Evolutionary conservation across 2,113 vertebrate species (phyloP), one percentile per base, ranked within the genome.

Genomic region (Pluvialis apricaria): DNA sequence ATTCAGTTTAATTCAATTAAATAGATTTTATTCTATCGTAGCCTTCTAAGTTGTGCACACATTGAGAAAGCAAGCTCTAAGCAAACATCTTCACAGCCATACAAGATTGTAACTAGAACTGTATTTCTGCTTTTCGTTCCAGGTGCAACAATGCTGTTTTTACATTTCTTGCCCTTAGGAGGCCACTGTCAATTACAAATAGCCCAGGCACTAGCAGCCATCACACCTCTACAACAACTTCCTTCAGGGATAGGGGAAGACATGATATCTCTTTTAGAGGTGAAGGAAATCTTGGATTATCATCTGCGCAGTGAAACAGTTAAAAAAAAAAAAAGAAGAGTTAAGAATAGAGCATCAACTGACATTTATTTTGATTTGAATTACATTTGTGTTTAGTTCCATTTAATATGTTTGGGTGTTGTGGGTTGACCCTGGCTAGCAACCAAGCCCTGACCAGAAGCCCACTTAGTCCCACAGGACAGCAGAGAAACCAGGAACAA

Each of bases 391-490:
- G 15, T 38, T 86, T 68, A 66, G 10, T 17, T 62, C 49, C 3
- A n/a, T 45, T 66, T 70, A 71, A n/a, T n/a, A 4, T 1, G 0
- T 52, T 25, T 71, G 19, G 8, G 21, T 13, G 12, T 18, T 65
- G 24, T 34, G 32, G 45, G 11, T 3, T 55, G 73, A 28, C 22
- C 26, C 25, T 16, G 8, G 6, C 34, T 76, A 64, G 58, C 10
- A 87, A 80, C 26, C 10, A 61, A 69, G 11, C 11, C 24, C 17
- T 10, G 25, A 21, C 9, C 45, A 82, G 12, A 45, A 82, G 19
- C 26, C 75, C 1, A 1, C 11, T 66, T 19, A 5, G 6, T 82
- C 14, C 19, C 16, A 4, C 2, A 1, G 29, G 19, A 49, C 15
- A 64, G 16, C 8, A 9, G 6, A 55, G 32, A 75, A 82, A 69